Base-by-base conservation (phyloP, 2,888 invertebrate genomes). In the Bellardia bayeri region DNA sequence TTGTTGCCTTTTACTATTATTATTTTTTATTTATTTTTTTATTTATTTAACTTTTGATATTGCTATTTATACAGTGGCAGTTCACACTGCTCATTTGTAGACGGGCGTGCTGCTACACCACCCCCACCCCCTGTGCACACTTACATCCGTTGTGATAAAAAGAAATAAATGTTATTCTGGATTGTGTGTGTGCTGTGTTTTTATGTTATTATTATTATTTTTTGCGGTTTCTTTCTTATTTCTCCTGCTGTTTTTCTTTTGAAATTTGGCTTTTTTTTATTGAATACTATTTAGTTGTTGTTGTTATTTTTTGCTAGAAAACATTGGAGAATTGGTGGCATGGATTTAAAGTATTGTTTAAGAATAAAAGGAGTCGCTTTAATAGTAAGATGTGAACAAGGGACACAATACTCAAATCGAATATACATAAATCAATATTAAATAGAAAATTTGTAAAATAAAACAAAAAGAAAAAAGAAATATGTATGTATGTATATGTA, bases 91-190 rank as follows among this genome's bases (percentile, higher is more conserved):
- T 83, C 82, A 83, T 85, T 85, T 87, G 69, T 85, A 81, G 45
- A 33, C 68, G 69, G 42, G 63, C 61, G 51, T 51, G 40, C n/a
- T 6, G 11, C n/a, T 33, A 30, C 51, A 49, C n/a, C 49, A 16
- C 13, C 37, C 23, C 42, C 30, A 7, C 13, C 54, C 61, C 33
- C 64, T 16, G 74, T 33, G 91, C 91, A 91, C 92, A 90, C 91
- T 91, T 89, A 91, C 91, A 91, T 91, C 92, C 91, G 91, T 86
- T 91, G 89, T 89, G 91, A 91, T 92, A 91, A 91, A 92, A 91
- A 92, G 91, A 91, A 91, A 91, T 91, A 91, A 85, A 88, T 88
- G 82, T 88, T 86, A 88, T 86, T 88, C 71, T 33, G 76, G 56
- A 54, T 68, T 72, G 49, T 66, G 76, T 78, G 64, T 79, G 76